Conservation (phyloP, 2,113 vertebrate species). For the Zeus faber region DNA sequence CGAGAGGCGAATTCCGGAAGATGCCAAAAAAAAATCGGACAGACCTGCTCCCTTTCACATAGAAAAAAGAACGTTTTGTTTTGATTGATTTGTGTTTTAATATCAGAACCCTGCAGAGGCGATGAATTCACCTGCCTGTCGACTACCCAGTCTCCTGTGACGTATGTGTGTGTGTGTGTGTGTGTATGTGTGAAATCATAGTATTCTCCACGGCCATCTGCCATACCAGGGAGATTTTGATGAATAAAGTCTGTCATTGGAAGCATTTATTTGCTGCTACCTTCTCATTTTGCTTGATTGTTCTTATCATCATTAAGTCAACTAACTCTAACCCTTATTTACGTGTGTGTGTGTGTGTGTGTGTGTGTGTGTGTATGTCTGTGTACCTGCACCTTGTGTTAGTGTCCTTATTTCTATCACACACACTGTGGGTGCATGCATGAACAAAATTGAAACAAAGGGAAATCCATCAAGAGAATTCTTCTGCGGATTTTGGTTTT, state of each 20-base stretch:
- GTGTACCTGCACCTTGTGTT: background rate
- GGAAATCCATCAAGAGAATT: slow-evolving; percentile 57
- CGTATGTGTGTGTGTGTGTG: background rate
- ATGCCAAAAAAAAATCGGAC: no score
- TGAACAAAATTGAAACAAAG: slow-evolving; percentile 48
- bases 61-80: slow-evolving; percentile 13
- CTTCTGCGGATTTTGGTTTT: slow-evolving; percentile 57
- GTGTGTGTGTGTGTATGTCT: background rate
- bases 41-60: slow-evolving; percentile 6
- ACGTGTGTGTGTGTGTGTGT: slow-evolving; percentile 10
- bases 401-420: no score
- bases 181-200: background rate
- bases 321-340: background rate
- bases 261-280: slow-evolving; percentile 13
- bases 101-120: slow-evolving; percentile 17
- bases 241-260: slow-evolving; percentile 8
- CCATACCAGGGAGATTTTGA: background rate
- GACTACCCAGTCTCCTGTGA: background rate
- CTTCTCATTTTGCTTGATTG: background rate
- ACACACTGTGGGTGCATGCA: slow-evolving; percentile 31
- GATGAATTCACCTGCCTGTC: background rate
- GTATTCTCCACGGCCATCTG: background rate
- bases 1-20: slow-evolving; percentile 45
- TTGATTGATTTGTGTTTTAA: slow-evolving; percentile 35
- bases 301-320: background rate